These are phyloP conservation scores for Lasiurus cinereus DNA, from an alignment of 2,113 vertebrate species.

Conservation along the genomic window DNA sequence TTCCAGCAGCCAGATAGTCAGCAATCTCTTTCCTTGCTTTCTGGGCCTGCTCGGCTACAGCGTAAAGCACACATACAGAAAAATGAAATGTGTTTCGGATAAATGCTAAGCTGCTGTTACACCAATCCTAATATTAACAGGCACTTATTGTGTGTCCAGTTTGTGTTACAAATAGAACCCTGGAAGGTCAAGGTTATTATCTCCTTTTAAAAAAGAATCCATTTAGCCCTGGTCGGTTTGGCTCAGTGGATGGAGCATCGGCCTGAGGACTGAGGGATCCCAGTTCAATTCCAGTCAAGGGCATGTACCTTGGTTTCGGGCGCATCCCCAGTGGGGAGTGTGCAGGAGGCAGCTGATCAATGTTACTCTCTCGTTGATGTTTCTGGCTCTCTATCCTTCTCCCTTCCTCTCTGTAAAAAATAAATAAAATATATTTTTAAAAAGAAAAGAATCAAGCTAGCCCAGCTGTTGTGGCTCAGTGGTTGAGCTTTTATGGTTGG, in stretches of 20 bases:
- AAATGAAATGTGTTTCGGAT: slow-evolving; percentile 13
- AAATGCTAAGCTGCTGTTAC: neutral
- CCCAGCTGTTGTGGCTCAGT: too few relatives aligned
- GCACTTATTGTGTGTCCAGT: neutral
- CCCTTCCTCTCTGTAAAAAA: too few relatives aligned
- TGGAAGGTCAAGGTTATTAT: neutral
- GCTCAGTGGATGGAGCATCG: too few relatives aligned
- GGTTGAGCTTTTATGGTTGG: too few relatives aligned
- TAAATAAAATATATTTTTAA: too few relatives aligned
- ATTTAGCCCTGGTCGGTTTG: neutral
- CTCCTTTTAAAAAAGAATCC: slow-evolving; percentile 2
- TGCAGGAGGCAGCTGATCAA: too few relatives aligned
- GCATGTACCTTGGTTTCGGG: too few relatives aligned
- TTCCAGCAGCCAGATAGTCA: slow-evolving; percentile 91
- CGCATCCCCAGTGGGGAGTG: too few relatives aligned
- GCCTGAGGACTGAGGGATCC: too few relatives aligned
- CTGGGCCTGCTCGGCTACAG: slow-evolving; percentile 92
- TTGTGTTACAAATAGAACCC: slow-evolving; percentile 17
- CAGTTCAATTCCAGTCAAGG: too few relatives aligned
- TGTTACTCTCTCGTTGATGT: too few relatives aligned
- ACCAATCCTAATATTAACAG: neutral
- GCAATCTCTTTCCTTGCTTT: slow-evolving; percentile 95
- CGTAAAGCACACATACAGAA: neutral
- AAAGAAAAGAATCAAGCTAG: neutral
- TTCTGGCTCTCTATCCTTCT: too few relatives aligned